Conservation (phyloP, 2,113 vertebrate species). For the Gymnarchus niloticus region DNA sequence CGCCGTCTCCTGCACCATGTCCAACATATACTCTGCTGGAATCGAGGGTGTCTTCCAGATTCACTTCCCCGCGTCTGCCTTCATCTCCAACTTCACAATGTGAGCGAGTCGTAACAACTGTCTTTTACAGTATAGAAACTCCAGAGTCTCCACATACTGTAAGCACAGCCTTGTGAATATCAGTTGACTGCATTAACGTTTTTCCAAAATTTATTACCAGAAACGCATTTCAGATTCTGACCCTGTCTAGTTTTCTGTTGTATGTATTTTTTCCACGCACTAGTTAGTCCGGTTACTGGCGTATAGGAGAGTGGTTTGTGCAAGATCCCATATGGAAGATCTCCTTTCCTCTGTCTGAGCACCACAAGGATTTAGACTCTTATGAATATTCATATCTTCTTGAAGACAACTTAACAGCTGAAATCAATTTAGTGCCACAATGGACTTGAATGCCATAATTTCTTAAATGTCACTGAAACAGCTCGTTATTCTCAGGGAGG, state of each 20-base stretch:
- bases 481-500: neutral
- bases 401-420: too few relatives aligned
- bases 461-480: neutral
- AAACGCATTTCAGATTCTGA: neutral
- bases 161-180: neutral
- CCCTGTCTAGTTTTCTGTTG: neutral
- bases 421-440: neutral
- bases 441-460: neutral
- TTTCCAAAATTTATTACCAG: neutral
- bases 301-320: too few relatives aligned
- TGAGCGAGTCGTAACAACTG: constrained; percentile 45
- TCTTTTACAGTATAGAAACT: neutral
- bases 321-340: too few relatives aligned
- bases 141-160: neutral
- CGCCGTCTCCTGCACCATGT: constrained; percentile 78
- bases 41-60: constrained; percentile 76
- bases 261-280: neutral
- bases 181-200: neutral
- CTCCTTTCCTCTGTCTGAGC: too few relatives aligned
- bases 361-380: too few relatives aligned
- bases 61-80: constrained; percentile 73
- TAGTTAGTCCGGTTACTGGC: too few relatives aligned
- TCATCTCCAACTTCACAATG: constrained; percentile 75
- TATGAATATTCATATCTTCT: too few relatives aligned
- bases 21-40: constrained; percentile 77